Evolutionary conservation across 2,888 invertebrate species (phyloP).

Genomic region (Plagodis dolabraria): DNA sequence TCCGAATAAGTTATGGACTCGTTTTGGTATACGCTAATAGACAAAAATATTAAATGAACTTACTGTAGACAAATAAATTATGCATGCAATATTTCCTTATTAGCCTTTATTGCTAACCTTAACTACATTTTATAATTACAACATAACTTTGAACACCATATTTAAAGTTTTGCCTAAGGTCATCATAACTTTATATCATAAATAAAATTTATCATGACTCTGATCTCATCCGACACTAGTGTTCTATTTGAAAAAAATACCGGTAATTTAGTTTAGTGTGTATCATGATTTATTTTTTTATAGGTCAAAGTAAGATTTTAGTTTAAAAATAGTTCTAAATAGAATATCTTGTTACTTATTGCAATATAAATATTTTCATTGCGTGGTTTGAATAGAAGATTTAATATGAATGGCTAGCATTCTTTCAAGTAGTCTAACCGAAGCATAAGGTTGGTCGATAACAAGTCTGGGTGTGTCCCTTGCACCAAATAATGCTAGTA

Average conservation of each 20-base stretch:
- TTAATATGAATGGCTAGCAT: conserved; percentile 7
- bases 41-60: conserved; percentile 14
- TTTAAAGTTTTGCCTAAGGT: conserved; percentile 36
- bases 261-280: conserved; percentile 6
- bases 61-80: conserved; percentile 28
- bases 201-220: conserved; percentile 34
- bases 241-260: conserved; percentile 19
- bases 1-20: no score
- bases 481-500: conserved; percentile 77
- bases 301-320: background rate
- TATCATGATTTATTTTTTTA: background rate
- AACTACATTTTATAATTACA: conserved; percentile 36
- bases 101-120: conserved; percentile 31
- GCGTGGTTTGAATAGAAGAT: no score
- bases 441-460: conserved; percentile 73
- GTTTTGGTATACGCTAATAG: background rate
- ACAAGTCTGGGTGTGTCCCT: conserved; percentile 80
- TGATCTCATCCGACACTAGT: conserved; percentile 29
- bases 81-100: conserved; percentile 32
- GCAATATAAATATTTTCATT: no score
- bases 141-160: conserved; percentile 31
- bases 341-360: no score
- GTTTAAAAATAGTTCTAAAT: no score
- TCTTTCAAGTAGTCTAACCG: conserved; percentile 55
- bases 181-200: conserved; percentile 29